Evolutionary conservation across 2,888 invertebrate species (phyloP), one percentile per base, ranked within the genome.

Genomic region (Drosophila stalkeri): DNA sequence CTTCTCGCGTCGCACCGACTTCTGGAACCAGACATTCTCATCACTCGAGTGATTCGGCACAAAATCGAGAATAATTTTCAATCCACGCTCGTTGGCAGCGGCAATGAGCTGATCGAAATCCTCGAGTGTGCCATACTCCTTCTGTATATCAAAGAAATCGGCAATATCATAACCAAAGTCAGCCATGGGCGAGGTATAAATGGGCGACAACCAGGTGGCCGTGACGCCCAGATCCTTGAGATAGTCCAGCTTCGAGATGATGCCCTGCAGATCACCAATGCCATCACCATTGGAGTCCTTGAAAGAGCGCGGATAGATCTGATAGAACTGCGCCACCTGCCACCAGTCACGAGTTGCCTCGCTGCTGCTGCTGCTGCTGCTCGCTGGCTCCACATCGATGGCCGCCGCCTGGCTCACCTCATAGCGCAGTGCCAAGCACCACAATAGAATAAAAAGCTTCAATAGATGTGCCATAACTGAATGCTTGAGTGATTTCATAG

Each of bases 261-360:
- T 94, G 33, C 96, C 96, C 94, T 94, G 94, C 43, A 98, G 93
- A 92, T 98, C 98, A 0, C 98, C 98, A 46, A 96, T 94, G 31
- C 98, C 98, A 92, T 98, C 96, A 0, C 95, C 96, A 91, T 97
- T 93, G 39, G 95, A 95, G 92, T 99, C 98, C 91, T 95, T 95
- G 92, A 97, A 98, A 0, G 98, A 97, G 72, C 96, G 94, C 0
- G 97, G 96, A 91, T 97, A 97, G 70, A 98, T 96, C 93, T 98
- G 97, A 93, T 98, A 98, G 63, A 97, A 94, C 12, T 96, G 94
- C 41, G 96, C 95, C 67, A 95, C 95, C 91, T 97, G 94, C 96
- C 97, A 98, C 98, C 98, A 98, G 82, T 97, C 96, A 2, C 93
- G 89, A 3, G 77, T 72, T 5, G 65, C 59, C 31, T 67, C 75